These are phyloP conservation scores for Zaprionus camerounensis DNA, from an alignment of 1,140 invertebrate genomes.

Conservation along the genomic window DNA sequence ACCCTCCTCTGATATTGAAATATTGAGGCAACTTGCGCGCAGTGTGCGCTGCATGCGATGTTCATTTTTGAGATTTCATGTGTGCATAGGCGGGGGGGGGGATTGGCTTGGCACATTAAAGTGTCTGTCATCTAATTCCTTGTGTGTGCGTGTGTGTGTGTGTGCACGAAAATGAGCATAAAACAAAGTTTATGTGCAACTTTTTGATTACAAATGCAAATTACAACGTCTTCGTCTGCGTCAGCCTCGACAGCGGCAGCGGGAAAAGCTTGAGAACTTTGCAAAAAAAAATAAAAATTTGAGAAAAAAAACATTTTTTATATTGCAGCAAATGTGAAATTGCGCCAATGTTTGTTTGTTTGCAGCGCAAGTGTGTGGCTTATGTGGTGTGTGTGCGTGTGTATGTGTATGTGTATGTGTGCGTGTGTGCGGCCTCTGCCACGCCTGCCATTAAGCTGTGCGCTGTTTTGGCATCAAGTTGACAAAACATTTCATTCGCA, in stretches of 20 bases:
- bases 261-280: constrained; percentile 13
- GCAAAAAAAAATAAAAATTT: constrained; percentile 32
- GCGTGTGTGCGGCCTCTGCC: constrained; percentile 27
- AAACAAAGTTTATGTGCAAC: constrained; percentile 81
- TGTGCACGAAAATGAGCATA: constrained; percentile 73
- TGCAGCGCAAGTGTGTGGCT: constrained; percentile 43
- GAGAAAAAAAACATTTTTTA: constrained; percentile 47
- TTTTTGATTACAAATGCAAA: constrained; percentile 83
- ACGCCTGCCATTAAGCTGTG: constrained; percentile 50
- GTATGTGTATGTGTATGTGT: constrained; percentile 18
- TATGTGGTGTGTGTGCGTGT: constrained; percentile 26
- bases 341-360: constrained; percentile 77
- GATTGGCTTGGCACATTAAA: constrained; percentile 40
- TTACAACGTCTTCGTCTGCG: constrained; percentile 57
- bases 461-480: constrained; percentile 74
- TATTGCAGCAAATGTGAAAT: constrained; percentile 66
- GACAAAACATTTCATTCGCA: constrained; percentile 78
- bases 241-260: constrained; percentile 11
- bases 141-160: constrained; percentile 23
- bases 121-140: constrained; percentile 42
- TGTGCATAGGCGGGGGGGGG: background rate
- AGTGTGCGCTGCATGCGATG: constrained; percentile 7
- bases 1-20: background rate
- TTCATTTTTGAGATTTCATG: constrained; percentile 23
- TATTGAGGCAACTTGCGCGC: constrained; percentile 12